Evolutionary conservation across 2,888 invertebrate species (phyloP), one percentile per base, ranked within the genome.

Genomic region (Parapristionchus giblindavisi): DNA sequence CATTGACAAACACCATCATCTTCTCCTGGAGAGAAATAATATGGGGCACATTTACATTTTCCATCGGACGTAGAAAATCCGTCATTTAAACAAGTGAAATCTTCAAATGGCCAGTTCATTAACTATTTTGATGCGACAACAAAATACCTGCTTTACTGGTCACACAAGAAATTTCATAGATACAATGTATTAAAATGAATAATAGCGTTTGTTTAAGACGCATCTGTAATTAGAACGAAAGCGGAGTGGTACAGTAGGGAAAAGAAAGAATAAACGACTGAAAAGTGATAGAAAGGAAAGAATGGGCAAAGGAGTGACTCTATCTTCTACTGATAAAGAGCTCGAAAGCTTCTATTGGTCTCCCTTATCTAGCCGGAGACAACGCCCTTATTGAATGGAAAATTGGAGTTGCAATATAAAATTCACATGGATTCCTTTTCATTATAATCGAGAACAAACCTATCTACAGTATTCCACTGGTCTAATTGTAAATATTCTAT

Each of bases 291-390:
- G 43, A 29, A 8, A 32, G 40, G 61, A 34, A 40, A 63, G 63
- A 65, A 65, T 65, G 63, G 21, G 29, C 27, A 63, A 43, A 65
- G 63, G 29, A 65, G 43, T 65, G 63, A 65, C 63, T 65, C 61
- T 24, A 36, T 38, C 61, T 60, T 11, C n/a, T 27, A 24, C 43
- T 65, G 63, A 43, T 65, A 43, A 65, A 65, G 43, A 56, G 43
- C 29, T 40, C 34, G 36, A 36, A 17, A 14, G 40, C 40, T 8
- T 4, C n/a, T n/a, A n/a, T n/a, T n/a, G n/a, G n/a, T n/a, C n/a
- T n/a, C n/a, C 29, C 61, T 65, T 65, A 65, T 65, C 63, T 17
- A 24, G 8, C 27, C 3, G n/a, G 38, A 6, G 43, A 43, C 43
- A 40, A 65, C 63, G 63, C 63, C 63, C 63, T 65, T 65, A 40